A percentile compares a stretch with the other conserved stretches of the same genome.
Conservation (phyloP, 2,797 vertebrate species). For the Chloroceryle amazona region DNA sequence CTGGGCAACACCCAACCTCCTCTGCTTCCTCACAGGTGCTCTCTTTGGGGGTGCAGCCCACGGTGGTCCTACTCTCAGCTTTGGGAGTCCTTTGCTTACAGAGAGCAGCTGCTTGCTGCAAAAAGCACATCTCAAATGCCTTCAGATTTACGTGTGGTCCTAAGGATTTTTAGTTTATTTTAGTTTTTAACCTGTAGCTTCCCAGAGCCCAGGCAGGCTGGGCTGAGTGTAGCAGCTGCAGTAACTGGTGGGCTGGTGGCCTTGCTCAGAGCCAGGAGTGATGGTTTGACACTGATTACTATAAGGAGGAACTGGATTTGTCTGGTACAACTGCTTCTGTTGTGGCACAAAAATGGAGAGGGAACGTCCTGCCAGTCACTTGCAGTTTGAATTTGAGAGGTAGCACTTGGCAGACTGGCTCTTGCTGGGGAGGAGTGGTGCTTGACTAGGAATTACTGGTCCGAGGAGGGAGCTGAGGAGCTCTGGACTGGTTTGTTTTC, state of each 20-base stretch:
- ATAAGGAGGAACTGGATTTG: background rate
- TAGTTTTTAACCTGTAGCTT: background rate
- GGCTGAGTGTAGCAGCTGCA: rapidly evolving
- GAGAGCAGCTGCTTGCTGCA: background rate
- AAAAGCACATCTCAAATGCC: background rate
- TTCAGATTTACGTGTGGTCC: rapidly evolving
- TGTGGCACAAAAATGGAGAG: background rate
- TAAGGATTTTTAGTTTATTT: background rate
- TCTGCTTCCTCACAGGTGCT: background rate
- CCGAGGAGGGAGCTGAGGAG: background rate
- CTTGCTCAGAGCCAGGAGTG: rapidly evolving
- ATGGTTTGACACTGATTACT: background rate
- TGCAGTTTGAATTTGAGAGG: background rate
- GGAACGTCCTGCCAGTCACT: background rate
- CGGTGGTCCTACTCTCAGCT: background rate
- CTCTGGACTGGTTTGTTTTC: background rate
- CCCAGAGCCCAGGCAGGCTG: background rate
- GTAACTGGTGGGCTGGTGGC: background rate
- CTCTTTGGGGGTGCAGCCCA: rapidly evolving
- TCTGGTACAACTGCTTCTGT: background rate
- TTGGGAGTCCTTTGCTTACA: rapidly evolving
- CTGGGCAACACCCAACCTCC: background rate
- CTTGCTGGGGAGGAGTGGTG: background rate
- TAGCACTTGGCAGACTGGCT: background rate
- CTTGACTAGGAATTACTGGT: background rate